Percentiles rank a stretch among this genome's conserved stretches.
phyloP scores from a whole-genome alignment of 1,140 invertebrate species.

The Caenorhabditis tropicalis region DNA sequence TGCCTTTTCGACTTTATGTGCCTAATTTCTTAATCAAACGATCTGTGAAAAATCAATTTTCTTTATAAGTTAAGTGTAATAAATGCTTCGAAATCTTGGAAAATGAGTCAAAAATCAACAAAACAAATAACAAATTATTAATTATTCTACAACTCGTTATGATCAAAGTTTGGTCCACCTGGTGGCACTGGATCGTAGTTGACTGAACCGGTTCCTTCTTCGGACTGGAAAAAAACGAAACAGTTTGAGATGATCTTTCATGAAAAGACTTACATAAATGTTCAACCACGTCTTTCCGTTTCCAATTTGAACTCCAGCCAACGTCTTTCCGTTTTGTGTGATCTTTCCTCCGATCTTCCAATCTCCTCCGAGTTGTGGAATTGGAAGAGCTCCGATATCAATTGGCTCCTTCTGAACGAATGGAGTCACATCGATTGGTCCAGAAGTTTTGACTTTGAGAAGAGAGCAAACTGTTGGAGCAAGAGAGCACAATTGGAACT shows the following conservation, averaged over 20 bases:
- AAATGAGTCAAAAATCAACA: not conserved
- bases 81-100: not conserved
- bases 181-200: slow-evolving; percentile 33
- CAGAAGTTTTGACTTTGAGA: not conserved
- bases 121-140: not conserved
- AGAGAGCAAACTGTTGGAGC: slow-evolving; percentile 16
- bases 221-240: not conserved
- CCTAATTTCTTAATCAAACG: not conserved
- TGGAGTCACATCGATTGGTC: slow-evolving; percentile 33
- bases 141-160: slow-evolving; percentile 5
- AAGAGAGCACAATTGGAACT: slow-evolving; percentile 9
- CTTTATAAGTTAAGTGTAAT: not conserved
- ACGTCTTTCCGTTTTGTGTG: slow-evolving; percentile 12
- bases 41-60: not conserved
- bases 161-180: slow-evolving; percentile 18
- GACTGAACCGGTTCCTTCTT: not conserved
- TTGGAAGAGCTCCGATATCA: slow-evolving; percentile 19
- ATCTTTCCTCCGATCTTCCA: slow-evolving; percentile 34
- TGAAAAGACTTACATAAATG: not conserved
- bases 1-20: not conserved
- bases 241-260: not conserved
- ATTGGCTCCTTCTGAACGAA: slow-evolving; percentile 26
- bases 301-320: slow-evolving; percentile 32
- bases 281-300: slow-evolving; percentile 33
- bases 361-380: slow-evolving; percentile 24